phyloP scores from a whole-genome alignment of 2,797 vertebrate species.

The Okamejei kenojei region DNA sequence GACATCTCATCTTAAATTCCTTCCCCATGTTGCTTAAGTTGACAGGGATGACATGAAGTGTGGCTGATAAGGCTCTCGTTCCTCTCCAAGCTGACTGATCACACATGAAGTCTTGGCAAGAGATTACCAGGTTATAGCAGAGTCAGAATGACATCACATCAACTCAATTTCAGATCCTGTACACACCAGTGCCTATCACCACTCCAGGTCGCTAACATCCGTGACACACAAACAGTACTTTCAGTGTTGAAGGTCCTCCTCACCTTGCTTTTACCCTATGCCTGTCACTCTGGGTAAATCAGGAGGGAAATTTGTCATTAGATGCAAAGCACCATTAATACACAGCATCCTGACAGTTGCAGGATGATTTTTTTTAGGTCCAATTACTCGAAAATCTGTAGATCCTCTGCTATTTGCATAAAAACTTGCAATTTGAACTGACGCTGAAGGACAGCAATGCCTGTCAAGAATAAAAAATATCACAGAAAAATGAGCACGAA shows the following conservation, averaged over 20 bases:
- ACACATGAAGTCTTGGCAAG: constrained; percentile 68
- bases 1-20: constrained; percentile 83
- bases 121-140: constrained; percentile 67
- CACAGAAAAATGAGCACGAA: constrained; percentile 53
- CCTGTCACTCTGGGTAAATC: constrained; percentile 65
- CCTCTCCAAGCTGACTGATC: constrained; percentile 62
- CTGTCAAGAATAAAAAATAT: constrained; percentile 64
- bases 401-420: constrained; percentile 60
- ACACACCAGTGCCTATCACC: constrained; percentile 69
- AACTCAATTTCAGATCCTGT: constrained; percentile 77
- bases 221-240: constrained; percentile 67
- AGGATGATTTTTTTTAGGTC: constrained; percentile 49
- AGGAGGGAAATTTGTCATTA: constrained; percentile 62
- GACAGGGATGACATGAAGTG: constrained; percentile 77
- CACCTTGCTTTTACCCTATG: constrained; percentile 50
- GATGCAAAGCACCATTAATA: constrained; percentile 60
- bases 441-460: constrained; percentile 52
- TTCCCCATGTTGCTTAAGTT: constrained; percentile 60
- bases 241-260: constrained; percentile 52
- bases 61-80: constrained; percentile 69
- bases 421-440: constrained; percentile 51
- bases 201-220: constrained; percentile 67
- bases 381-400: constrained; percentile 45
- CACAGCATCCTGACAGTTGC: constrained; percentile 54
- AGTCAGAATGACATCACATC: constrained; percentile 76